Percentiles rank a stretch among this genome's conserved stretches.
Evolutionary conservation across 2,888 invertebrate genomes (phyloP).

Genomic region (Phortica magna): DNA sequence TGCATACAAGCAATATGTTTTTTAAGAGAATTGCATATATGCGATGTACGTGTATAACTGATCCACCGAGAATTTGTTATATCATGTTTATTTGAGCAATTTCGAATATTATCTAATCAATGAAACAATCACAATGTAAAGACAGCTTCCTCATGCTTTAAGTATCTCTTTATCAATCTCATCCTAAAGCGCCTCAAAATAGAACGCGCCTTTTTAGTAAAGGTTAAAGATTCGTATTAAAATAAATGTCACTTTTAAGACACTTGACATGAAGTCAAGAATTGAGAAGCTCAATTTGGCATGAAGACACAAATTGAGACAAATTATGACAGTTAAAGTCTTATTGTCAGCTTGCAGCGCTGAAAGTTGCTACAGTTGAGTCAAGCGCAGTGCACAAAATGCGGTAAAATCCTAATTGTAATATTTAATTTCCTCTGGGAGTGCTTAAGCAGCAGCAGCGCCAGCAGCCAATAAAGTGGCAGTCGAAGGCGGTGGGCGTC

Average conservation of each 20-base stretch:
- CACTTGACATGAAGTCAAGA: not conserved
- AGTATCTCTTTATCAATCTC: not conserved
- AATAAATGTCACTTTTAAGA: not conserved
- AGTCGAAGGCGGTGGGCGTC: not conserved
- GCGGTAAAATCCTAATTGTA: slow-evolving; percentile 48
- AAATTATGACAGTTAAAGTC: not conserved
- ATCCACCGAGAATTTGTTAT: too few species aligned
- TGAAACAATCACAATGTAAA: too few species aligned
- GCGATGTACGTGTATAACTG: too few species aligned
- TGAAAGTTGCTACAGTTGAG: not conserved
- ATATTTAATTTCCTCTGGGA: slow-evolving; percentile 68
- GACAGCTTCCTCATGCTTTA: too few species aligned
- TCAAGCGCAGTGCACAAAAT: not conserved
- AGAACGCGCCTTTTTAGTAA: not conserved
- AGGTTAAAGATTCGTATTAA: not conserved
- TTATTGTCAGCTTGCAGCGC: not conserved
- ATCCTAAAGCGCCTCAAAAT: not conserved
- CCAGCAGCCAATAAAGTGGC: not conserved
- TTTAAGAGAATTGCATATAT: too few species aligned
- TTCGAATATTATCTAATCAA: too few species aligned
- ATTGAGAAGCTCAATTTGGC: not conserved
- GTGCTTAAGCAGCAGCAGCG: slow-evolving; percentile 39
- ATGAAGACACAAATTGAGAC: not conserved
- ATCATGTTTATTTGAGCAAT: too few species aligned
- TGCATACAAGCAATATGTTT: too few species aligned